Percentiles rank a stretch among this genome's conserved stretches.
phyloP scores from a whole-genome alignment of 1,140 invertebrate species.

The Papilio polyxenes region DNA sequence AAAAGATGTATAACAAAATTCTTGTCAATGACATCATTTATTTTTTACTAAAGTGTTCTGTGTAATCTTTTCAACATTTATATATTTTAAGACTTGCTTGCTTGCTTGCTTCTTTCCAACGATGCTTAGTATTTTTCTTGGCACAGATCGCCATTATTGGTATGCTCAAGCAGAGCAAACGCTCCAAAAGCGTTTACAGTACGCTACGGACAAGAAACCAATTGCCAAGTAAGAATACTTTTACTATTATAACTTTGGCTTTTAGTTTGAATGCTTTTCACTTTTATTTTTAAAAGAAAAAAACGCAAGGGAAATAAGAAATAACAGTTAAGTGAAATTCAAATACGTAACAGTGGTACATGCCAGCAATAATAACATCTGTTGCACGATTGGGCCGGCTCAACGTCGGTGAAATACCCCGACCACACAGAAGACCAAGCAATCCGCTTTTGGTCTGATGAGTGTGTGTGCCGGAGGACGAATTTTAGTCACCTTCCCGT shows the following conservation, averaged over 20 bases:
- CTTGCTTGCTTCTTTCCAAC: conserved; percentile 21
- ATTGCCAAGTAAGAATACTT: conserved; percentile 80
- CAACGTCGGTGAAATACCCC: no score
- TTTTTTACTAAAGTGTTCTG: conserved; percentile 8
- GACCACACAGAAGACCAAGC: no score
- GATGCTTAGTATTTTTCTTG: conserved; percentile 44
- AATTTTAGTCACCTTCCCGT: no score
- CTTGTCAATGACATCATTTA: not conserved
- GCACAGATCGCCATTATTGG: conserved; percentile 76
- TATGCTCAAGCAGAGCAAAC: conserved; percentile 85
- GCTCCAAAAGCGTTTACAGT: conserved; percentile 82
- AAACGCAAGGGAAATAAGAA: conserved; percentile 19
- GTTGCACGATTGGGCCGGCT: no score
- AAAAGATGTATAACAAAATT: no score
- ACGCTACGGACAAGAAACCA: conserved; percentile 79
- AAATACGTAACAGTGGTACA: no score
- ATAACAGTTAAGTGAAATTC: no score
- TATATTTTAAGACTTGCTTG: conserved; percentile 20
- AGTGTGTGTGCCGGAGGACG: no score
- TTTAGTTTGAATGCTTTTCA: not conserved
- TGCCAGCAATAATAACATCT: no score
- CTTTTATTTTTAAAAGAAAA: not conserved
- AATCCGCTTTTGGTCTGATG: no score
- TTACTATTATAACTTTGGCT: not conserved
- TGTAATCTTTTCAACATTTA: conserved; percentile 9